Conservation (phyloP, 2,797 vertebrate species). For the Spatula clypeata region DNA sequence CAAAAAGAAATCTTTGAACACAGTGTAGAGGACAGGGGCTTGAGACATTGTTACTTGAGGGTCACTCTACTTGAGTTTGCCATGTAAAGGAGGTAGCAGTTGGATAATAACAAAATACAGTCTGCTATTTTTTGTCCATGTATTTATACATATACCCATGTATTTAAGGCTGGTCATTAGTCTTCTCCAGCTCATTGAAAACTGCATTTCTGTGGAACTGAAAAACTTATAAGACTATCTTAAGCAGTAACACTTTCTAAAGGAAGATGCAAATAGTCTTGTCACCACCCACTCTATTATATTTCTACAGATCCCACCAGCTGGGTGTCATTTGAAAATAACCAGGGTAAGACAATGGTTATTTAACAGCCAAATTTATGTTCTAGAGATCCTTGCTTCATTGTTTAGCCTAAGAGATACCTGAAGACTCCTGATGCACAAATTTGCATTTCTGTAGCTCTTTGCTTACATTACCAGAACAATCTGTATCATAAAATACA, state of each 20-base stretch:
- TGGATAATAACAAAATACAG: neutral
- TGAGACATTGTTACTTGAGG: neutral
- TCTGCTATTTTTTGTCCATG: neutral
- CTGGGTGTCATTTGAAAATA: neutral
- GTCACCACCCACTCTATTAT: neutral
- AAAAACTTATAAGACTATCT: neutral
- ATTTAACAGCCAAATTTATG: neutral
- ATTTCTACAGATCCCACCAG: neutral
- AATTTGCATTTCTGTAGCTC: neutral
- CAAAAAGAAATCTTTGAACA: neutral
- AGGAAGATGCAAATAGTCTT: neutral
- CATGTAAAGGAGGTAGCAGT: neutral
- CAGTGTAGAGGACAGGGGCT: fast-evolving
- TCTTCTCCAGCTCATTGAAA: neutral
- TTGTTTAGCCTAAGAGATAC: neutral
- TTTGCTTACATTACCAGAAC: neutral
- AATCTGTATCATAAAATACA: neutral
- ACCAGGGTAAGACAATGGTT: neutral
- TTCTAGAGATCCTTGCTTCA: neutral
- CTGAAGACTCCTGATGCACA: neutral
- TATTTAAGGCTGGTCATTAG: neutral
- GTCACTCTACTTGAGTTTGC: neutral
- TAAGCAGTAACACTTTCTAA: neutral
- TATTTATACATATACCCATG: too few species aligned
- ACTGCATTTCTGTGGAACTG: neutral